A percentile compares a stretch with the other conserved stretches of the same genome.
These are phyloP conservation scores for Callosobruchus maculatus DNA, from an alignment of 2,888 invertebrate species.

Conservation along the genomic window DNA sequence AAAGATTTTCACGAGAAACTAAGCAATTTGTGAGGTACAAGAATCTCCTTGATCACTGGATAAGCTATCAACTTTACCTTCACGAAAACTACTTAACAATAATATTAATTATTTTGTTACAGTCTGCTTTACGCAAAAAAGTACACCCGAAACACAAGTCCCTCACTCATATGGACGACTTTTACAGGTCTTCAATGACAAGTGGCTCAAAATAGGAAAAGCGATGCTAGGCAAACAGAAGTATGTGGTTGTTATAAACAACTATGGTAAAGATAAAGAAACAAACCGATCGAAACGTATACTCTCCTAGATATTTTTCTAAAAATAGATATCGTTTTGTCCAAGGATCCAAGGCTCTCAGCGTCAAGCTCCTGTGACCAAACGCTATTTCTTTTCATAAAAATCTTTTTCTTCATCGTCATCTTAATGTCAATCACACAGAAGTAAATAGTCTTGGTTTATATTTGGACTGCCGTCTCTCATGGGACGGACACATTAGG, in stretches of 20 bases:
- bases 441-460: too few relatives aligned
- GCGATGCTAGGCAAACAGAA: slow-evolving; percentile 79
- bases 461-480: too few relatives aligned
- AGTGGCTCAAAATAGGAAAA: slow-evolving; percentile 80
- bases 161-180: slow-evolving; percentile 87
- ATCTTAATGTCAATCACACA: too few relatives aligned
- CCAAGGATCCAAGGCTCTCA: too few relatives aligned
- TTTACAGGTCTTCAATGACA: slow-evolving; percentile 83
- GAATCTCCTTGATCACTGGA: slow-evolving; percentile 39
- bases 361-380: too few relatives aligned
- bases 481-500: too few relatives aligned
- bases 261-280: slow-evolving; percentile 70
- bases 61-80: slow-evolving; percentile 23
- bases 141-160: slow-evolving; percentile 68
- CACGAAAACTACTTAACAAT: background rate
- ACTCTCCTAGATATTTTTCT: too few relatives aligned
- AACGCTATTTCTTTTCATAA: too few relatives aligned
- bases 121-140: slow-evolving; percentile 63
- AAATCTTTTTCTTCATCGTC: too few relatives aligned
- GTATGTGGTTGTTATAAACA: slow-evolving; percentile 89
- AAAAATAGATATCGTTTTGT: too few relatives aligned
- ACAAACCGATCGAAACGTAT: too few relatives aligned
- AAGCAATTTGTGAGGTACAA: slow-evolving; percentile 26
- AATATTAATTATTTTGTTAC: slow-evolving; percentile 19
- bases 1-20: background rate